Percentiles rank a stretch among this genome's conserved stretches.
phyloP scores from a whole-genome alignment of 2,797 vertebrate genomes.

The Gephyroberyx darwinii region DNA sequence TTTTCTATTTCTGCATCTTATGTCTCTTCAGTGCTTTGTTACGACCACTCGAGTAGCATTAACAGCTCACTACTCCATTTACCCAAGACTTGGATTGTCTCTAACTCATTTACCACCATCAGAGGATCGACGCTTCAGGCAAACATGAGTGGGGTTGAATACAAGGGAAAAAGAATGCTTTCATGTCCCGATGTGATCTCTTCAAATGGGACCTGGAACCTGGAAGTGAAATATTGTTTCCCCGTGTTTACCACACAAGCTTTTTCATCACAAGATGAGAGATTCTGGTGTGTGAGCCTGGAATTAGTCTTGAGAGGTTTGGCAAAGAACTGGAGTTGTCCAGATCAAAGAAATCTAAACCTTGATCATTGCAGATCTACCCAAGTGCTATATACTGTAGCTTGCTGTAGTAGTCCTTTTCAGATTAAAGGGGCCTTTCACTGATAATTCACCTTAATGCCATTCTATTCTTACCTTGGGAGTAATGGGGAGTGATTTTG shows the following conservation, averaged over 20 bases:
- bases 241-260: constrained; percentile 70
- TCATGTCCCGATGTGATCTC: constrained; percentile 84
- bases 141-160: constrained; percentile 77
- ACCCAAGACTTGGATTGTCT: constrained; percentile 84
- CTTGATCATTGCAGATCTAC: constrained; percentile 71
- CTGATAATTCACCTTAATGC: constrained; percentile 19
- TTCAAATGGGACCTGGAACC: constrained; percentile 81
- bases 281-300: constrained; percentile 69
- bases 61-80: constrained; percentile 85
- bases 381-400: constrained; percentile 45
- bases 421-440: constrained; percentile 55
- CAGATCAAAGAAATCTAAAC: constrained; percentile 79
- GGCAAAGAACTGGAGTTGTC: constrained; percentile 72
- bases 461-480: constrained; percentile 14
- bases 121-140: constrained; percentile 81
- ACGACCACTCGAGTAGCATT: constrained; percentile 85
- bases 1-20: constrained; percentile 76
- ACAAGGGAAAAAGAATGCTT: constrained; percentile 80
- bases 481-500: constrained; percentile 23
- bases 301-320: constrained; percentile 77
- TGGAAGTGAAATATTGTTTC: constrained; percentile 78
- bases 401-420: constrained; percentile 29
- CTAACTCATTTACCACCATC: constrained; percentile 86
- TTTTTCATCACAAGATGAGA: constrained; percentile 82
- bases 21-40: constrained; percentile 82